A percentile compares a stretch with the other conserved stretches of the same genome.
Conservation (phyloP, 35 echinoderm and acorn worm species). For the Hemicentrotus pulcherrimus region DNA sequence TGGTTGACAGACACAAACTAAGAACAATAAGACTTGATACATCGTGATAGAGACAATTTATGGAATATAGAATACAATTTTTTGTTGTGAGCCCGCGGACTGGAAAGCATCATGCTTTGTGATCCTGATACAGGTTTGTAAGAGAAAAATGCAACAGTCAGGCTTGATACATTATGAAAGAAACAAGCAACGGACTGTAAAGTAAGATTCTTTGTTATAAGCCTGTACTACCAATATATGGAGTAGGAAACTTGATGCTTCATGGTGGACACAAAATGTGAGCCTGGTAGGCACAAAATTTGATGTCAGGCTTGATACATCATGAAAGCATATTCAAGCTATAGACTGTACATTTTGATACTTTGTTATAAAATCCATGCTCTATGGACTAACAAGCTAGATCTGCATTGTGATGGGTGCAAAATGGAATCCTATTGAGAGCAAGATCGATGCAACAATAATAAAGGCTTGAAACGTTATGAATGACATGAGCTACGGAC, state of each 20-base stretch:
- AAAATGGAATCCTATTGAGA: too few relatives aligned
- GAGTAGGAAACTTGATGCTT: neutral
- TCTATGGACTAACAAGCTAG: too few relatives aligned
- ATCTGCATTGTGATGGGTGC: too few relatives aligned
- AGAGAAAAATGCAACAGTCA: neutral
- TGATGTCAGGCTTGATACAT: neutral
- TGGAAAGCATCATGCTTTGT: neutral
- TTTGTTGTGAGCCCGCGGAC: neutral
- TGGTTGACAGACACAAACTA: constrained; percentile 79
- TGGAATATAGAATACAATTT: neutral
- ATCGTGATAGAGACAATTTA: constrained; percentile 53
- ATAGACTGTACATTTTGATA: too few relatives aligned
- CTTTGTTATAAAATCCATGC: too few relatives aligned
- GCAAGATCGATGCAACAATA: too few relatives aligned
- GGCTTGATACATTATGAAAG: neutral
- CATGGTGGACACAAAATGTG: neutral
- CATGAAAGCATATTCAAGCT: too few relatives aligned
- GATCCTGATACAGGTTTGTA: neutral
- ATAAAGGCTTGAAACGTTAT: too few relatives aligned
- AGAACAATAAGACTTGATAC: constrained; percentile 90
- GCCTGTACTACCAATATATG: neutral
- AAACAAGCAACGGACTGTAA: neutral
- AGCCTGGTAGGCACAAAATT: neutral
- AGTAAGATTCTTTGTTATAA: neutral
- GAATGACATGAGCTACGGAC: too few relatives aligned